Evolutionary conservation across 2,113 vertebrate species (phyloP).

Genomic region (Pomatostomus ruficeps): DNA sequence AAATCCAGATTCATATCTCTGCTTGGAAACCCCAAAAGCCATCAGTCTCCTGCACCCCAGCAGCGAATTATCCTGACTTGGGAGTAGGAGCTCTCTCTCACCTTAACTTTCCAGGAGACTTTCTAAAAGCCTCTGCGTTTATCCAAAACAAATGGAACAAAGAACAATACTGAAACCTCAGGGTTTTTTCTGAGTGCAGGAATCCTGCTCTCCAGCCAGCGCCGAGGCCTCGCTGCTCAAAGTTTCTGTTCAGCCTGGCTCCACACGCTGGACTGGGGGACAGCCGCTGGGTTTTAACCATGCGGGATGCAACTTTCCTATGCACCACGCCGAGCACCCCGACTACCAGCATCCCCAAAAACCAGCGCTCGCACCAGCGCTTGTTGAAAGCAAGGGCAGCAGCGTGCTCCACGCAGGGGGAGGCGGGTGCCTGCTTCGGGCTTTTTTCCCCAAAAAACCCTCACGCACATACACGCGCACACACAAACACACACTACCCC

Average conservation of each 20-base stretch:
- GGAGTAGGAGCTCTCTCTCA: not conserved
- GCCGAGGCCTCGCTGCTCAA: not conserved
- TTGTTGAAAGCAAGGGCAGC: not conserved
- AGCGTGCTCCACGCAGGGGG: not conserved
- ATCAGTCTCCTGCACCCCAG: not conserved
- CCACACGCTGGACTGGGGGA: not conserved
- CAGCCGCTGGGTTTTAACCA: not conserved
- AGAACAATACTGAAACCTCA: not conserved
- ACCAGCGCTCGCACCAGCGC: not conserved
- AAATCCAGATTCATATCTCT: not conserved
- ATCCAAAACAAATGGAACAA: not conserved
- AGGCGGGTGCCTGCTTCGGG: not conserved
- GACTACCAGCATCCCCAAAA: not conserved
- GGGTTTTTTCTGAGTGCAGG: not conserved
- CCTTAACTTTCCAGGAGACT: not conserved
- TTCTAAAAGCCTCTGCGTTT: not conserved
- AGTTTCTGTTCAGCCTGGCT: not conserved
- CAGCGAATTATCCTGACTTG: not conserved
- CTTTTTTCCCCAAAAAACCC: accelerated
- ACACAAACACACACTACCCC: accelerated
- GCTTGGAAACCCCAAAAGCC: not conserved
- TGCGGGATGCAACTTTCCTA: not conserved
- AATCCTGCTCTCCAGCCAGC: not conserved
- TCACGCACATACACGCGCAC: accelerated
- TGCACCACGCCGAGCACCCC: not conserved